Percentiles rank a stretch among this genome's conserved stretches.
Conservation (phyloP, 2,797 vertebrate species). For the Tapera naevia region DNA sequence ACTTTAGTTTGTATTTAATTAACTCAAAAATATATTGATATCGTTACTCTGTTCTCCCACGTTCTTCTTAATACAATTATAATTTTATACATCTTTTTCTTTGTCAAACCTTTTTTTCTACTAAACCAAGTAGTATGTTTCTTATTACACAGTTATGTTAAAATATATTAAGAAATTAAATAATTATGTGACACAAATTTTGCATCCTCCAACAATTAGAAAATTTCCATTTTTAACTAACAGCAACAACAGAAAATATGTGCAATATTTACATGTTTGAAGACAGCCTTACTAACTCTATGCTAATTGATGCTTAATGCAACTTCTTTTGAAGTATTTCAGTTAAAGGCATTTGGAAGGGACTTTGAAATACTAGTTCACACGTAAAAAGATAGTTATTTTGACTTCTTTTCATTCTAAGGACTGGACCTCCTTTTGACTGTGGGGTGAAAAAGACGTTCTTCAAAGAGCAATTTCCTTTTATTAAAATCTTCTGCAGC, state of each 20-base stretch:
- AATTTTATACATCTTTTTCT: background rate
- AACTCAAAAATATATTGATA: background rate
- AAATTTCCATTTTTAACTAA: background rate
- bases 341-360: background rate
- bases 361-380: background rate
- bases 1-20: background rate
- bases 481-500: slow-evolving; percentile 9
- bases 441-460: background rate
- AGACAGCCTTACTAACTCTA: background rate
- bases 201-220: background rate
- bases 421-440: background rate
- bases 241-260: background rate
- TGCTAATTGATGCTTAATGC: background rate
- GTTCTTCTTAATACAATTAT: background rate
- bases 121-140: background rate
- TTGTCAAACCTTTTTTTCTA: background rate
- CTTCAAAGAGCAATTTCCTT: slow-evolving; percentile 7
- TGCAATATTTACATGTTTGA: background rate
- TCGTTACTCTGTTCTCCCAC: background rate
- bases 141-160: background rate
- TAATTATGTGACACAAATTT: background rate
- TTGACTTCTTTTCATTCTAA: background rate
- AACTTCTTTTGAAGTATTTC: background rate
- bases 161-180: background rate
- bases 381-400: background rate